Base-by-base conservation (phyloP, 2,113 vertebrate species). In the Bos indicus region DNA sequence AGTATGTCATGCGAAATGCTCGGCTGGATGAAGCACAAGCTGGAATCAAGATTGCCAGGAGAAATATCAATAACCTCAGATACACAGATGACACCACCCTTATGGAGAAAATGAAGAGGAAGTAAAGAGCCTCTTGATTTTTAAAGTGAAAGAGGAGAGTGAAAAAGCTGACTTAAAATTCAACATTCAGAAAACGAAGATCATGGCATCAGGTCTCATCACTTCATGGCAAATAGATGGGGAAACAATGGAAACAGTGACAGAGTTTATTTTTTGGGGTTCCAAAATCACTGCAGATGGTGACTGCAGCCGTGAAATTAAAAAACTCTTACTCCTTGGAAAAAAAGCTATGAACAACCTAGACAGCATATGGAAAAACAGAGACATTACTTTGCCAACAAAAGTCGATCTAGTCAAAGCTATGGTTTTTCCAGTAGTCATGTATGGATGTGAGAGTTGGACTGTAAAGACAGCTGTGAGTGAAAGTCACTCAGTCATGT, bases 201-300 rank as follows among this genome's bases (percentile, higher is more conserved):
- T 71, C n/a, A 40, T 40, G 67, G n/a, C 10, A 71, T 71, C n/a
- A 12, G 67, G n/a, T 71, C n/a, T 40, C 67, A 71, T 71, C 67
- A 71, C n/a, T 71, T 71, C 67, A 71, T 71, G n/a, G n/a, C 10
- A 71, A 71, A 40, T 71, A 71, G 67, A 71, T 71, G n/a, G 67
- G 67, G n/a, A 71, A 71, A 40, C n/a, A 71, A 12, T 40, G 67
- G 67, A 40, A 71, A 71, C n/a, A 40, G 67, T 71, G 67, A 71
- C n/a, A 40, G n/a, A 71, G 10, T 71, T 71, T 40, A 40, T 71
- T 23, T 40, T 23, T 0, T 1, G 0, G 36, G n/a, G 19, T n/a
- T 71, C n/a, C 67, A 71, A 40, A 71, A 71, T 71, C 67, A 23
- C 67, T 71, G 19, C 67, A 71, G n/a, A 71, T 71, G 67, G n/a